These are phyloP conservation scores for Larimichthys crocea DNA, from an alignment of 2,113 vertebrate species.

Conservation along the genomic window DNA sequence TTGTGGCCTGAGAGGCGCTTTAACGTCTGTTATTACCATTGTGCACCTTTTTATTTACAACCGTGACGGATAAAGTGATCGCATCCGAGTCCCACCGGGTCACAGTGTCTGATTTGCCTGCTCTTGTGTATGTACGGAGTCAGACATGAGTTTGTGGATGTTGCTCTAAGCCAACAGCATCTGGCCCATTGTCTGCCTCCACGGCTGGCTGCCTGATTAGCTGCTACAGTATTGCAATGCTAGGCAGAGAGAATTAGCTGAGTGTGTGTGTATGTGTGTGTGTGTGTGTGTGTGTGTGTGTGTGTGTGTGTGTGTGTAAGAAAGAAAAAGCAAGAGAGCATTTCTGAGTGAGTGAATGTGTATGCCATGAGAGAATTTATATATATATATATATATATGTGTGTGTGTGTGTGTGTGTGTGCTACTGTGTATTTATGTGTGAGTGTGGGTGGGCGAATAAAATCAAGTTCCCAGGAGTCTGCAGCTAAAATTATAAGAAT, in stretches of 20 bases:
- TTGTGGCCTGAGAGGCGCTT: background rate
- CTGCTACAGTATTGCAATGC: slow-evolving; percentile 61
- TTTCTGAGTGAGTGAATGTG: slow-evolving; percentile 36
- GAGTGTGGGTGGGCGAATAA: slow-evolving; percentile 57
- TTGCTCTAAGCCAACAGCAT: slow-evolving; percentile 74
- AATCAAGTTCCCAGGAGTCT: slow-evolving; percentile 68
- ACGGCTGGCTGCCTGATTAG: slow-evolving; percentile 77
- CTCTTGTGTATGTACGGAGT: slow-evolving; percentile 39
- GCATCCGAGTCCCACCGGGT: slow-evolving; percentile 49
- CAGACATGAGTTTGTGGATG: slow-evolving; percentile 70
- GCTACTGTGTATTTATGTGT: slow-evolving; percentile 50
- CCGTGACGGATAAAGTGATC: slow-evolving; percentile 42
- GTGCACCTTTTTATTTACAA: slow-evolving; percentile 35
- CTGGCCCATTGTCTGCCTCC: slow-evolving; percentile 76
- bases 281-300: slow-evolving; percentile 30
- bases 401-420: slow-evolving; percentile 31
- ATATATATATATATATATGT: slow-evolving; percentile 23
- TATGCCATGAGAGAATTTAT: slow-evolving; percentile 37
- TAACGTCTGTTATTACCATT: background rate
- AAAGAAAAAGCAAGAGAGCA: slow-evolving; percentile 25
- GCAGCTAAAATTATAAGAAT: slow-evolving; percentile 68
- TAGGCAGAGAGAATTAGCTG: slow-evolving; percentile 57
- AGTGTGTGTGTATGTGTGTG: slow-evolving; percentile 23
- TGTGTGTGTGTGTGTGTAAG: background rate
- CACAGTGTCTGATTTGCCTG: slow-evolving; percentile 51